Evolutionary conservation across 2,113 vertebrate species (phyloP), one percentile per base, ranked within the genome.

Genomic region (Nerophis ophidion): DNA sequence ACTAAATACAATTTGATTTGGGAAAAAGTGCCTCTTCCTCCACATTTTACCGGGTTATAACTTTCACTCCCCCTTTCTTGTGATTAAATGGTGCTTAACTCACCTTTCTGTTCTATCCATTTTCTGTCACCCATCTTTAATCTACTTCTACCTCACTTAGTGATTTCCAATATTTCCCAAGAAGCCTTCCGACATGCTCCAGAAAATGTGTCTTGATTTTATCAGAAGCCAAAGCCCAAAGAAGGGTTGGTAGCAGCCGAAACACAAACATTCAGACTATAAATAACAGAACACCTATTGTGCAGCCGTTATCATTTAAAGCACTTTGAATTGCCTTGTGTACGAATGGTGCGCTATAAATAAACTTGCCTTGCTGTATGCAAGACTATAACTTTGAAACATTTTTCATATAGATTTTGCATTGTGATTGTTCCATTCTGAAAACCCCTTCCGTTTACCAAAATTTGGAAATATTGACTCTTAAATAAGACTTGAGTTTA

Each of bases 111-210:
- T 57, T 59, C 47, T 19, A 53, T 53, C 45, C 12, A 48, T 13
- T 54, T 70, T 48, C 33, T 64, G 57, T 60, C 60, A 69, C 55
- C 60, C 58, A 69, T 55, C 35, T 52, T 68, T 51, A 56, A 15
- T 57, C 53, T 46, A 44, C 45, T 48, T 59, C 61, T 52, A 60
- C 65, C 44, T 62, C 50, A 71, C n/a, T 53, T 70, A 71, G 52
- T 49, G 76, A 72, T 71, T 80, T 81, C 59, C 68, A 60, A 66
- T 75, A 75, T 81, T 79, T 85, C 60, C 64, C 66, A 76, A 50
- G 54, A 75, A 67, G 48, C 53, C 44, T 50, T 66, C 75, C 15
- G 10, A 72, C 34, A 26, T 44, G 33, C 9, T 47, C 56, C 42
- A 67, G 35, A 63, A 56, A 63, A 63, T 7, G 5, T 65, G 35